phyloP scores from a whole-genome alignment of 2,797 vertebrate genomes.

The Arrhamphus sclerolepis region DNA sequence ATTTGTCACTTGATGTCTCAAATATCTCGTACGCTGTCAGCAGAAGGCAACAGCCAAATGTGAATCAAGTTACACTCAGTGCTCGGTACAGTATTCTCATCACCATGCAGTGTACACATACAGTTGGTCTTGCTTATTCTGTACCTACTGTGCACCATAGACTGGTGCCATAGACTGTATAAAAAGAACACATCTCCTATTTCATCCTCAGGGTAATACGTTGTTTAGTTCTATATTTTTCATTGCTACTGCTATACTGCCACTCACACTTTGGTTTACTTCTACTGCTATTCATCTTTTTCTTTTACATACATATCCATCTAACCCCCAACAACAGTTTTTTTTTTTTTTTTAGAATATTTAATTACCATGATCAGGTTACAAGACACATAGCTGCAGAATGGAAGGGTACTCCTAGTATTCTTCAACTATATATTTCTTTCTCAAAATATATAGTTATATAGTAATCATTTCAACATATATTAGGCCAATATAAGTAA shows the following conservation, averaged over 20 bases:
- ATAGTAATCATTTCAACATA: not conserved
- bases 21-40: conserved; percentile 72
- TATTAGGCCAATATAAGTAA: conserved; percentile 27
- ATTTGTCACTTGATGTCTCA: conserved; percentile 55
- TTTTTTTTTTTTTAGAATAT: not conserved
- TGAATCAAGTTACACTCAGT: conserved; percentile 64
- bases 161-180: not conserved
- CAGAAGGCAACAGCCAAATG: conserved; percentile 50
- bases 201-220: conserved; percentile 21
- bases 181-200: conserved; percentile 6
- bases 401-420: not conserved
- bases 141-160: conserved; percentile 14
- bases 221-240: conserved; percentile 5
- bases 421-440: too few relatives aligned
- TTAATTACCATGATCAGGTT: conserved; percentile 9
- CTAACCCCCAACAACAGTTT: not conserved
- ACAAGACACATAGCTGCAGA: conserved; percentile 10
- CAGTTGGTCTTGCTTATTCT: conserved; percentile 3
- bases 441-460: not conserved
- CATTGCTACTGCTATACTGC: conserved; percentile 5
- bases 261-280: conserved; percentile 28
- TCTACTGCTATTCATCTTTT: conserved; percentile 11
- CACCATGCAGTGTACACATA: conserved; percentile 28
- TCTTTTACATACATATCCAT: not conserved
- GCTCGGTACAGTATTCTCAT: conserved; percentile 32